phyloP scores from a whole-genome alignment of 2,797 vertebrate genomes.

The Coendou prehensilis region DNA sequence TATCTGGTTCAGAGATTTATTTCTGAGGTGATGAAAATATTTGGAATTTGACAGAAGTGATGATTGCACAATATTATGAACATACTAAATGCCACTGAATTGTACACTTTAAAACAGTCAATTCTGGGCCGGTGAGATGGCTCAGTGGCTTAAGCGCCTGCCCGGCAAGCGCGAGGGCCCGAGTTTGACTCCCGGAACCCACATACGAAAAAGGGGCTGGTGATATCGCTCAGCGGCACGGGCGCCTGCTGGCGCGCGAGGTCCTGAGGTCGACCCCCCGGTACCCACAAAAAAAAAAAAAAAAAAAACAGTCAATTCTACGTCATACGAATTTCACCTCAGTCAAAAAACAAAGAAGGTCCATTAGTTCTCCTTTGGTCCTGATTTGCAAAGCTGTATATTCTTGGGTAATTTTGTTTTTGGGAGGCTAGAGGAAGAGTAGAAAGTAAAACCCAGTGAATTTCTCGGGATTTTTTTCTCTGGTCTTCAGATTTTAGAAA shows the following conservation, averaged over 20 bases:
- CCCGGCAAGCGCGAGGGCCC: no score
- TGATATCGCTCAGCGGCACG: no score
- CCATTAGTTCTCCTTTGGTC: background rate
- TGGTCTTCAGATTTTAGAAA: background rate
- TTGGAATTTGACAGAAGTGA: background rate
- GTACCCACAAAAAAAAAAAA: no score
- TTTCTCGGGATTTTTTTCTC: background rate
- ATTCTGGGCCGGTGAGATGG: no score
- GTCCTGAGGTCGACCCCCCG: no score
- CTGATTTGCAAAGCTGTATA: background rate
- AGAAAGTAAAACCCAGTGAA: background rate
- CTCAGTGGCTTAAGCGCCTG: no score
- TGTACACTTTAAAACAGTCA: background rate
- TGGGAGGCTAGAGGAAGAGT: background rate
- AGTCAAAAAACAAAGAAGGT: background rate
- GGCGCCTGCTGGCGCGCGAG: no score
- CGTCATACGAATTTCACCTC: background rate
- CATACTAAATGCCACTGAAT: no score
- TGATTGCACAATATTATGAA: background rate
- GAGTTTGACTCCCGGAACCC: no score
- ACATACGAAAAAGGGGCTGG: no score
- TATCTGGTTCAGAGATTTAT: background rate
- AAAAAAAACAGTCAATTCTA: no score
- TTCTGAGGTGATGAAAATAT: background rate
- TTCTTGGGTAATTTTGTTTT: background rate